Conservation (phyloP, 2,888 invertebrate genomes). For the Drosophila mimetica region DNA sequence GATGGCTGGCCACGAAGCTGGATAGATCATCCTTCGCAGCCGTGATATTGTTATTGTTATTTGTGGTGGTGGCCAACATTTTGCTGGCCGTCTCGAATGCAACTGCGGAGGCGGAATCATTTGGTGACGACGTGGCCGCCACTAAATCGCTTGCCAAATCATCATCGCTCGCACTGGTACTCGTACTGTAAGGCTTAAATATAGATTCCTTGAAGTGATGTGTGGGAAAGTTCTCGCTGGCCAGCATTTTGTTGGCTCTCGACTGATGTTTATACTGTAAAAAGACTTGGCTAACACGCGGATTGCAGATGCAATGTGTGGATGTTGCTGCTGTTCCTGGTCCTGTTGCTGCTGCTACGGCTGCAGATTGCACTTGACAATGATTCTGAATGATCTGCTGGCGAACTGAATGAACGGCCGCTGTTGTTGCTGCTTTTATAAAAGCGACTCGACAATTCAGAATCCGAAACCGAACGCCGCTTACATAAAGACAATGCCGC, state of each 20-base stretch:
- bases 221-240: conserved; percentile 77
- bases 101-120: conserved; percentile 58
- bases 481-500: conserved; percentile 43
- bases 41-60: conserved; percentile 28
- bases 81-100: conserved; percentile 46
- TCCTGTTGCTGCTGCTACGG: conserved; percentile 23
- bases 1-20: conserved; percentile 86
- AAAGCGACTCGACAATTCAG: conserved; percentile 59
- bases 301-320: conserved; percentile 9
- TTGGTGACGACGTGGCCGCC: conserved; percentile 61
- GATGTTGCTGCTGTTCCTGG: conserved; percentile 7
- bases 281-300: conserved; percentile 17
- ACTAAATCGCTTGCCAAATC: conserved; percentile 63
- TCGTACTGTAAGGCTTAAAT: conserved; percentile 75
- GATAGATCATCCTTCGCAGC: conserved; percentile 39
- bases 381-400: conserved; percentile 68
- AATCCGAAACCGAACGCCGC: conserved; percentile 34
- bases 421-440: conserved; percentile 79
- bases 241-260: conserved; percentile 74
- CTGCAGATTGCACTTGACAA: conserved; percentile 63
- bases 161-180: conserved; percentile 50
- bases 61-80: conserved; percentile 52
- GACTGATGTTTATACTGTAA: conserved; percentile 30
- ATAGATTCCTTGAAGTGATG: conserved; percentile 79
- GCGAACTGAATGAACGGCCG: conserved; percentile 70